Base-by-base conservation (phyloP, 2,888 invertebrate species). In the Scrobipalpa costella region DNA sequence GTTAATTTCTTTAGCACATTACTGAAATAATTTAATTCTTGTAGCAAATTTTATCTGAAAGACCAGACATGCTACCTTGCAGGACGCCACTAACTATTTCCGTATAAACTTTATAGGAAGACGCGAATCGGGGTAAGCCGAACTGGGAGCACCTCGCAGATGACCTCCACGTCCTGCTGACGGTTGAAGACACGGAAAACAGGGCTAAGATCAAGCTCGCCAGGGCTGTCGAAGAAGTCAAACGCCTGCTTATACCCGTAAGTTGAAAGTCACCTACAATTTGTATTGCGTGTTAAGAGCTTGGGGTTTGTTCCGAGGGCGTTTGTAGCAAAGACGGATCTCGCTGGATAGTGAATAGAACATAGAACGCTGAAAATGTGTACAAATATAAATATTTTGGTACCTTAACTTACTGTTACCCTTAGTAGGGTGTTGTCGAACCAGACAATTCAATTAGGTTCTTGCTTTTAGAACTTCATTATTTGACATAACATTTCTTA, bases 101-200 rank as follows among this genome's bases (percentile, higher is more conserved):
- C 33, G 0, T 34, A n/a, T 7, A 7, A 40, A 27, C n/a, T 27
- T 82, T 83, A 63, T 93, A 99, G 99, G 99, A 99, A 93, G 99
- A 99, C 85, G 96, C 97, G 81, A 99, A 99, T 92, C 95, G 99
- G 85, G 99, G 99, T 73, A 99, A 99, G 92, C 98, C 99, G 71
- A 99, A 99, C 93, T 99, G 99, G 99, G 99, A 99, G 88, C 99
- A 99, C 86, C 93, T 99, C 84, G 98, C 98, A 76, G 99, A 99
- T 85, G 99, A 99, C 80, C 94, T 99, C 64, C 99, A 99, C 90
- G 99, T 99, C 69, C 93, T 99, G 74, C 96, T 99, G 78, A 99
- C 99, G 73, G 99, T 99, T 34, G 99, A 99, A 92, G 99, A 99
- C 89, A 98, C 99, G 69, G 97, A 98, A 85, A 99, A 99, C 91